Base-by-base conservation (phyloP, 2,888 invertebrate species). In the Dione vanillae region DNA sequence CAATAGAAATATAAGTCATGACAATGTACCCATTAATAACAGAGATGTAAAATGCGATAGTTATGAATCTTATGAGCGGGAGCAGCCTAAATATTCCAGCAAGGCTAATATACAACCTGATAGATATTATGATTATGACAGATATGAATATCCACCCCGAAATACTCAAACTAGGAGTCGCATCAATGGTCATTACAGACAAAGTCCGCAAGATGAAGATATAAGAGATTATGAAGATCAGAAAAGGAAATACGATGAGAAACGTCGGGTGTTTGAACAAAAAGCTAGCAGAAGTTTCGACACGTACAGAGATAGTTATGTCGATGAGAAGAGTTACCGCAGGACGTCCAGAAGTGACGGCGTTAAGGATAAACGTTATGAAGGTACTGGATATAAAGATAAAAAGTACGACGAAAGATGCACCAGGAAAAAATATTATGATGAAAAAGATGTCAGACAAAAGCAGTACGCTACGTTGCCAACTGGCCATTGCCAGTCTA, bases 211-310 rank as follows among this genome's bases (percentile, higher is more conserved):
- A 7, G 76, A 76, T 2, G 79, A 82, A 45, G 82, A 83, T 7
- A 85, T 82, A 62, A 80, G 84, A 66, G 83, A 85, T 6, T 85
- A 82, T 71, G 86, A 86, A 1, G 78, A 78, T 0, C 74, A 75
- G 65, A 76, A 75, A 8, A 79, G 83, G 69, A 78, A 78, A 51
- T 84, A 83, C 58, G 87, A 88, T 0, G 86, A 86, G 0, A 85
- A 83, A 54, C 81, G 83, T 70, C 81, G 81, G 67, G 81, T 77
- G 19, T 83, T 81, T 43, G 90, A 88, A 35, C 86, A 89, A 65
- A 91, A 85, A 67, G 84, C 87, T 1, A 91, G 89, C 67, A 82
- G 91, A 69, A 92, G 91, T 69, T 92, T 87, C 58, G 91, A 92
- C 6, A 73, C 85, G 1, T 83, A 82, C 1, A 82, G 87, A 47